Conservation (phyloP, 2,888 invertebrate species). For the Stenodera caucasica region DNA sequence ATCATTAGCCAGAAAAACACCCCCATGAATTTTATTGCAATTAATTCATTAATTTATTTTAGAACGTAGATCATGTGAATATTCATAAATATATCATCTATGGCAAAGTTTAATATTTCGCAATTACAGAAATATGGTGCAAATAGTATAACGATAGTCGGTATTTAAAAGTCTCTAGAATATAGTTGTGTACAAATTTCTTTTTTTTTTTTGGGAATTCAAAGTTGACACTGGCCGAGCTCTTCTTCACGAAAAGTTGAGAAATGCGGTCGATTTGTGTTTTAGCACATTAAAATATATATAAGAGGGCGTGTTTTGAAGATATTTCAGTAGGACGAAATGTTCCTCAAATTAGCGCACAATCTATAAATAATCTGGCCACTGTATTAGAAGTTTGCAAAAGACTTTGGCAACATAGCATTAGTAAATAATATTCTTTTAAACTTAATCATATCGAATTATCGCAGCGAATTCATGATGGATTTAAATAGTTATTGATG, state of each 20-base stretch:
- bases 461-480: slow-evolving; percentile 15
- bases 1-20: slow-evolving; percentile 2
- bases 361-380: slow-evolving; percentile 42
- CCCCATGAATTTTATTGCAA: background rate
- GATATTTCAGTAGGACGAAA: slow-evolving; percentile 43
- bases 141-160: too few species aligned
- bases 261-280: slow-evolving; percentile 22
- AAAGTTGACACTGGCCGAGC: slow-evolving; percentile 22
- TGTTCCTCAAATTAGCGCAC: slow-evolving; percentile 43
- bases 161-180: too few species aligned
- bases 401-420: slow-evolving; percentile 39
- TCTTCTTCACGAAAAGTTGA: slow-evolving; percentile 9
- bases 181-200: too few species aligned
- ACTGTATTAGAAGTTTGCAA: slow-evolving; percentile 41
- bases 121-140: too few species aligned
- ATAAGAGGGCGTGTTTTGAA: slow-evolving; percentile 38
- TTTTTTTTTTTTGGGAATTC: background rate
- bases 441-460: slow-evolving; percentile 29
- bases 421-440: slow-evolving; percentile 40
- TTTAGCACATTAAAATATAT: slow-evolving; percentile 22
- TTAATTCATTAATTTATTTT: background rate
- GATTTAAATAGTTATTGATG: background rate
- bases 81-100: too few species aligned
- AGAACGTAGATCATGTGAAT: too few species aligned
- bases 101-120: too few species aligned